A percentile compares a stretch with the other conserved stretches of the same genome.
Evolutionary conservation across 2,888 invertebrate species (phyloP).

Genomic region (Alentia gelatinosa): DNA sequence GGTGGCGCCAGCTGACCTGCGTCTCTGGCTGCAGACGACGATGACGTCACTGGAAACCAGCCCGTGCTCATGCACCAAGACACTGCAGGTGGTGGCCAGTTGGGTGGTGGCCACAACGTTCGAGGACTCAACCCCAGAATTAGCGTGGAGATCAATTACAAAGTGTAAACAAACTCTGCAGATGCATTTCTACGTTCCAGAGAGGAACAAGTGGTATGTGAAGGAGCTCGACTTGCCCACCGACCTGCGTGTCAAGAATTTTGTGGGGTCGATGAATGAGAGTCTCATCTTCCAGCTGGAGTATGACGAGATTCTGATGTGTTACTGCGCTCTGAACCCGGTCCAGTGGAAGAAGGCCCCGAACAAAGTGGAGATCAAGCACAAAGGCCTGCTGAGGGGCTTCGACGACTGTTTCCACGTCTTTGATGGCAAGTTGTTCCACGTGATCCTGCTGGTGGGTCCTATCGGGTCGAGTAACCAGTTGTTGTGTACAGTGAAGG

Average conservation of each 20-base stretch:
- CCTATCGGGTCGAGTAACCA: constrained; percentile 21
- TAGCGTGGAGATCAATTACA: not conserved
- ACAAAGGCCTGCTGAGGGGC: not conserved
- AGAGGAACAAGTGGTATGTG: not conserved
- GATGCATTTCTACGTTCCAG: not conserved
- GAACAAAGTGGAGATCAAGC: not conserved
- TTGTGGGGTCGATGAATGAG: constrained; percentile 20
- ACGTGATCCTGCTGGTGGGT: not conserved
- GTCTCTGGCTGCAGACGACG: not conserved
- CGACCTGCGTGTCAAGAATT: not conserved
- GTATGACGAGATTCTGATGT: not conserved
- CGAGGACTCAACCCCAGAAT: not conserved
- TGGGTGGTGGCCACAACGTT: constrained; percentile 15
- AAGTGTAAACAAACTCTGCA: constrained; percentile 11
- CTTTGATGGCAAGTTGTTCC: constrained; percentile 30
- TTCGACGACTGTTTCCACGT: constrained; percentile 19
- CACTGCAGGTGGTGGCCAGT: not conserved
- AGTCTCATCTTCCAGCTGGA: constrained; percentile 2
- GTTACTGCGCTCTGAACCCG: not conserved
- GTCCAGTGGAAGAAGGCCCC: constrained; percentile 37
- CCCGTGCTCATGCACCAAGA: not conserved
- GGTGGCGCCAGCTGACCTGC: not conserved
- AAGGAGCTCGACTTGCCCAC: not conserved
- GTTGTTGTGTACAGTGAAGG: not conserved
- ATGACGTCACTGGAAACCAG: not conserved